These are phyloP conservation scores for Synergus gifuensis DNA, from an alignment of 2,888 invertebrate genomes.

Conservation along the genomic window DNA sequence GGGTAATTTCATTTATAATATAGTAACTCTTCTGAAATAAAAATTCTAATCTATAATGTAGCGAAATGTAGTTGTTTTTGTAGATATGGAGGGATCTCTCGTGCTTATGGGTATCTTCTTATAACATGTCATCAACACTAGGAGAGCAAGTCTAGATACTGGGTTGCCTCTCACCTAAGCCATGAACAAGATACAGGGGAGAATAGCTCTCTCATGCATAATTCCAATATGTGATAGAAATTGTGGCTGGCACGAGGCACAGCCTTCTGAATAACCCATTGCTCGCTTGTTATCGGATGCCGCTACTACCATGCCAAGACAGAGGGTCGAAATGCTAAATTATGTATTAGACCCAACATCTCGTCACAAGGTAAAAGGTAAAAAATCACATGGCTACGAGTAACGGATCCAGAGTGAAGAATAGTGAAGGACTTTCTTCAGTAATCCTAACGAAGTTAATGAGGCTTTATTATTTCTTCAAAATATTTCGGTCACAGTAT, in stretches of 20 bases:
- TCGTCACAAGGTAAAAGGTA: neutral
- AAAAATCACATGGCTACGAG: neutral
- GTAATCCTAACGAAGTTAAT: neutral
- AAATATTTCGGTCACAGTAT: too few species aligned
- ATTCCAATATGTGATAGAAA: constrained; percentile 69
- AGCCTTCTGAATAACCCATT: constrained; percentile 65
- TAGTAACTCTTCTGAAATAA: neutral
- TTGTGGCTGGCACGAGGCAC: constrained; percentile 57
- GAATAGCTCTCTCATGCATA: constrained; percentile 64
- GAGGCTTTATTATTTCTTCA: neutral
- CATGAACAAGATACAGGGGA: constrained; percentile 56
- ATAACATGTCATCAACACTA: neutral
- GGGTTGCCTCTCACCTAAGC: constrained; percentile 51
- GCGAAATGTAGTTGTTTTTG: neutral
- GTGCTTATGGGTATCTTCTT: neutral
- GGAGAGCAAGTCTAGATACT: neutral
- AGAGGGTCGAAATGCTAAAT: constrained; percentile 51
- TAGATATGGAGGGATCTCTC: neutral
- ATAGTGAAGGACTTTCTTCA: neutral
- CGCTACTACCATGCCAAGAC: constrained; percentile 38
- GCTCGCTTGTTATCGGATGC: constrained; percentile 58
- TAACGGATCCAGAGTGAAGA: neutral
- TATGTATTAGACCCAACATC: constrained; percentile 50
- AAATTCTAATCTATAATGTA: neutral
- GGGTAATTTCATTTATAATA: too few species aligned